Percentiles rank a stretch among this genome's conserved stretches.
Conservation (phyloP, 30 jellyfish, hydroid and myxozoan genomes). For the Pelagia noctiluca region DNA sequence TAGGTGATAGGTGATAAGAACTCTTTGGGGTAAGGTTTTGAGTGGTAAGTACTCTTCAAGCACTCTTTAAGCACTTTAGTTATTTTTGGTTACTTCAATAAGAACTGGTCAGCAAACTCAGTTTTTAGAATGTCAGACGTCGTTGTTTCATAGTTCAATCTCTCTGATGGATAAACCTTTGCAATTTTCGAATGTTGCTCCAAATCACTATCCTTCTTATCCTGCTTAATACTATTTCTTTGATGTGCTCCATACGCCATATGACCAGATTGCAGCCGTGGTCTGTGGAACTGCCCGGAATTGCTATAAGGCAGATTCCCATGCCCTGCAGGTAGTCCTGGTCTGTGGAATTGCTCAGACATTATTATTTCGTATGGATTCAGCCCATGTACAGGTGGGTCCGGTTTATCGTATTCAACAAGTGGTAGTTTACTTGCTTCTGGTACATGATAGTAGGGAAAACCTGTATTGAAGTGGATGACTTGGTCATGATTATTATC, state of each 20-base stretch:
- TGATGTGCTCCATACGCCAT: neutral
- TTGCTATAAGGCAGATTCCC: slow-evolving; percentile 68
- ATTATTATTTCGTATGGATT: slow-evolving; percentile 83
- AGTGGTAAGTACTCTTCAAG: too few relatives aligned
- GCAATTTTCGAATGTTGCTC: neutral
- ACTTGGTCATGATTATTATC: slow-evolving; percentile 39
- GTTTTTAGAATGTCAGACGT: neutral
- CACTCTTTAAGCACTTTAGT: too few relatives aligned
- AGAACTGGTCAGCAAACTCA: neutral
- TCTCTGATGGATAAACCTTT: neutral
- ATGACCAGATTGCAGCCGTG: neutral
- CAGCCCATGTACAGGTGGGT: slow-evolving; percentile 77
- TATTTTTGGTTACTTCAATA: neutral
- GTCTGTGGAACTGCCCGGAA: slow-evolving; percentile 35
- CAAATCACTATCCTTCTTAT: neutral
- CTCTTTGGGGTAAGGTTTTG: too few relatives aligned
- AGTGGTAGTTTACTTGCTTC: slow-evolving; percentile 50
- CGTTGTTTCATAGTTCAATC: neutral
- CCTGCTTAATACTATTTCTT: neutral
- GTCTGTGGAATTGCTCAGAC: slow-evolving; percentile 67
- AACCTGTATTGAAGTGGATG: slow-evolving; percentile 68
- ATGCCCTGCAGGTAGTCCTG: slow-evolving; percentile 66
- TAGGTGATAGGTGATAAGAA: too few relatives aligned
- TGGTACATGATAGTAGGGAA: slow-evolving; percentile 80
- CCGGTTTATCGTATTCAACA: slow-evolving; percentile 69